Conservation (phyloP, 1,140 invertebrate genomes). For the Frieseomelitta varia region DNA sequence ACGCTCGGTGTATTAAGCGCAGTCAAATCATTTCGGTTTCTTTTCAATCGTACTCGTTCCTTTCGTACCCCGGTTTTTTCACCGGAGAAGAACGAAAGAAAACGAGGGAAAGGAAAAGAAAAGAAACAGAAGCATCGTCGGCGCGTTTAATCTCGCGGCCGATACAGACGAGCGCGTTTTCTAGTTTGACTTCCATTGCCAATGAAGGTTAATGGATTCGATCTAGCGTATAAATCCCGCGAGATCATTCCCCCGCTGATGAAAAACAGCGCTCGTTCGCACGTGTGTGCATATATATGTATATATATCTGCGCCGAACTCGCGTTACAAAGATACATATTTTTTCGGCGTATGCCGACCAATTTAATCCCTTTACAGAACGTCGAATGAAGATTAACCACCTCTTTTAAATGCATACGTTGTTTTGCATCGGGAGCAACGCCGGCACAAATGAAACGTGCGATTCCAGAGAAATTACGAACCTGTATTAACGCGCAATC, state of each 20-base stretch:
- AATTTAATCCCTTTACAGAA: slow-evolving; percentile 58
- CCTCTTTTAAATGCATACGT: slow-evolving; percentile 68
- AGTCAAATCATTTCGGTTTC: neutral
- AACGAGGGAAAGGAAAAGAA: neutral
- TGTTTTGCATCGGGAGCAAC: slow-evolving; percentile 59
- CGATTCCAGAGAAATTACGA: slow-evolving; percentile 58
- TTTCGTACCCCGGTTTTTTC: too few relatives aligned
- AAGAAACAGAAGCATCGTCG: too few relatives aligned
- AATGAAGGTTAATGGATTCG: slow-evolving; percentile 35
- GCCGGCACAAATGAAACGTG: slow-evolving; percentile 43
- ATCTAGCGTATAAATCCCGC: slow-evolving; percentile 15
- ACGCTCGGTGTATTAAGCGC: neutral
- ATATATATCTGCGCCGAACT: too few relatives aligned
- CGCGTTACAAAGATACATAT: slow-evolving; percentile 20
- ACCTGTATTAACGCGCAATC: slow-evolving; percentile 21
- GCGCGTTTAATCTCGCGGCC: neutral
- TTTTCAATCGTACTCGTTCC: neutral
- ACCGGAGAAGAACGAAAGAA: neutral
- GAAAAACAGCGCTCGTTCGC: slow-evolving; percentile 27
- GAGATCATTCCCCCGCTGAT: slow-evolving; percentile 31
- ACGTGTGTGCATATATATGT: too few relatives aligned
- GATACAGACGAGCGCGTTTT: neutral
- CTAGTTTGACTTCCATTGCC: neutral
- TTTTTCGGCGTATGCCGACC: slow-evolving; percentile 25
- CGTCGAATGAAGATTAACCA: slow-evolving; percentile 64